A percentile compares a stretch with the other conserved stretches of the same genome.
Conservation (phyloP, 1,140 invertebrate genomes). For the Magallana ariakensis region DNA sequence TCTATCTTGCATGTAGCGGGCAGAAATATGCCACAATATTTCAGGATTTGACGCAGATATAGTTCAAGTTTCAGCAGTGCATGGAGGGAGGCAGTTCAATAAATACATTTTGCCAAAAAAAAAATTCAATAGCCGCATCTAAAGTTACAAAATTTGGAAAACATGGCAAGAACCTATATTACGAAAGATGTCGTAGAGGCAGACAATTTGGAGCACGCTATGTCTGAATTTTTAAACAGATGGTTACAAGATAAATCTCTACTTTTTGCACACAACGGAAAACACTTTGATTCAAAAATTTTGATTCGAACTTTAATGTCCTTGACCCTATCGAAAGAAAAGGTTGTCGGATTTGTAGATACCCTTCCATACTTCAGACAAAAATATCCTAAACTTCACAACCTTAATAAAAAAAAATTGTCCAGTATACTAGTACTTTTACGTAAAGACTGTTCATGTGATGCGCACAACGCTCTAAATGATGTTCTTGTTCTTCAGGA, state of each 20-base stretch:
- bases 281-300: constrained; percentile 3
- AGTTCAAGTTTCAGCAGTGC: neutral
- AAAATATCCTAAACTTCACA: neutral
- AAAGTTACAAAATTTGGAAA: neutral
- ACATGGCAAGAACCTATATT: neutral
- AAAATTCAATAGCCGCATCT: neutral
- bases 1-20: too few relatives aligned
- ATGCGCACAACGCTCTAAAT: neutral
- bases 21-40: too few relatives aligned
- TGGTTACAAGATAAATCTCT: neutral
- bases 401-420: neutral
- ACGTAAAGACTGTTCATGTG: too few relatives aligned
- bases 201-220: neutral
- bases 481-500: neutral
- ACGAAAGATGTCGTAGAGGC: neutral
- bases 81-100: neutral
- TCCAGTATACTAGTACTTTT: neutral
- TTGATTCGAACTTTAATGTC: neutral
- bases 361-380: neutral
- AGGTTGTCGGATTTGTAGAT: constrained; percentile 6
- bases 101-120: constrained; percentile 1
- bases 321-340: neutral
- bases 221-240: neutral
- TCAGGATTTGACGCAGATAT: neutral
- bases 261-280: neutral